Evolutionary conservation across 2,888 invertebrate genomes (phyloP).

Genomic region (Timandra comae): DNA sequence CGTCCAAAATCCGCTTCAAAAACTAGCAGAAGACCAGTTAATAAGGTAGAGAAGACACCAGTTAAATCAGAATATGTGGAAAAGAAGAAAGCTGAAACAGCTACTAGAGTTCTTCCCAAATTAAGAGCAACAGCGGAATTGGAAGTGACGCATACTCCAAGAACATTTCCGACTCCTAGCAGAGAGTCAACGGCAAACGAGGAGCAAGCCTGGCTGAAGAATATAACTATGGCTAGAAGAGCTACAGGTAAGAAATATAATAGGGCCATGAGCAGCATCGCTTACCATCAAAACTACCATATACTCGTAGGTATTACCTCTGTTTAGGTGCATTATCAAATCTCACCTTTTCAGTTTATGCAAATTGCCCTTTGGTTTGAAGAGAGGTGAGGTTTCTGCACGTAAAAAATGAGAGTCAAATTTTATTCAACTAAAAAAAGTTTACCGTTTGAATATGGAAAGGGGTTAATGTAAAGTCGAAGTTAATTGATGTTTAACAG

Average conservation of each 20-base stretch:
- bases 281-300: too few relatives aligned
- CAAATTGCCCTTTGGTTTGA: too few relatives aligned
- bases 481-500: too few relatives aligned
- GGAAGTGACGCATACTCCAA: slow-evolving; percentile 82
- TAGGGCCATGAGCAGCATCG: too few relatives aligned
- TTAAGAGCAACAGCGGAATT: slow-evolving; percentile 77
- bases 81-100: slow-evolving; percentile 48
- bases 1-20: background rate
- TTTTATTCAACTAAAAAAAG: too few relatives aligned
- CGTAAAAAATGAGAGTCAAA: too few relatives aligned
- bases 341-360: too few relatives aligned
- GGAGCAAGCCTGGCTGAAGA: slow-evolving; percentile 88
- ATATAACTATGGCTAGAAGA: slow-evolving; percentile 84
- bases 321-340: too few relatives aligned
- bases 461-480: too few relatives aligned
- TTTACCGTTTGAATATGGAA: too few relatives aligned
- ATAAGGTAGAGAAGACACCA: slow-evolving; percentile 27
- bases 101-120: slow-evolving; percentile 66
- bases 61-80: slow-evolving; percentile 55
- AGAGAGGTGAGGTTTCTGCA: too few relatives aligned
- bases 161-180: slow-evolving; percentile 88
- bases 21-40: slow-evolving; percentile 13
- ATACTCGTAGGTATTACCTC: too few relatives aligned
- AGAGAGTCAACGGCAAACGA: slow-evolving; percentile 82
- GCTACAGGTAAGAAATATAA: slow-evolving; percentile 74